Percentiles rank a stretch among this genome's conserved stretches.
Evolutionary conservation across 2,888 invertebrate species (phyloP).

Genomic region (Lymantria monacha): DNA sequence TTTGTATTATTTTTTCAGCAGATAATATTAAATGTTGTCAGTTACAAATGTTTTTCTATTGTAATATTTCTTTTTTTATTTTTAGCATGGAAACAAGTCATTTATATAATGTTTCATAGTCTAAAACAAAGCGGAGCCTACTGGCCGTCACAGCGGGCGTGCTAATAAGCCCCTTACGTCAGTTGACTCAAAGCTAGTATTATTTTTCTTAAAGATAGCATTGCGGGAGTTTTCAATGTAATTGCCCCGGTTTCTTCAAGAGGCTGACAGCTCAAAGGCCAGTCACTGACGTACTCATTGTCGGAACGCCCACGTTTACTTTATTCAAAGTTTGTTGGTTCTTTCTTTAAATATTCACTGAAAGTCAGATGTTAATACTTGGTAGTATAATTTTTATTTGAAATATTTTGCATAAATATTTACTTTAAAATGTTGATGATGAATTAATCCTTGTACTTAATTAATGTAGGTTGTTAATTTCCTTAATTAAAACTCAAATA

Average conservation of each 20-base stretch:
- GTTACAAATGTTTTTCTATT: conserved; percentile 30
- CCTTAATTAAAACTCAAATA: too few species aligned
- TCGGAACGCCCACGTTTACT: conserved; percentile 77
- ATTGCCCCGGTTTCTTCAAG: conserved; percentile 80
- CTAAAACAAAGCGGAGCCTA: conserved; percentile 43
- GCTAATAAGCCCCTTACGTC: conserved; percentile 77
- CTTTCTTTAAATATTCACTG: conserved; percentile 63
- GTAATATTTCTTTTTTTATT: conserved; percentile 34
- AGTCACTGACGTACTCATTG: conserved; percentile 76
- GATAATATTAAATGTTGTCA: conserved; percentile 30
- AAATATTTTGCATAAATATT: conserved; percentile 5
- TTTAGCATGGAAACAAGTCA: conserved; percentile 32
- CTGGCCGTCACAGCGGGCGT: conserved; percentile 53
- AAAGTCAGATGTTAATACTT: conserved; percentile 46
- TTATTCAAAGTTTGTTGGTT: conserved; percentile 72
- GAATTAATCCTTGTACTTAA: too few species aligned
- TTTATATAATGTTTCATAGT: conserved; percentile 32
- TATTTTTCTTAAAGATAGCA: conserved; percentile 77
- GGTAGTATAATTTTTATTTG: conserved; percentile 42
- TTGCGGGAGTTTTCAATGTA: conserved; percentile 78
- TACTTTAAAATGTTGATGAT: too few species aligned
- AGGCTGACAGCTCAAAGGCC: conserved; percentile 79
- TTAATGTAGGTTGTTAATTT: too few species aligned
- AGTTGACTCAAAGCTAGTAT: conserved; percentile 65
- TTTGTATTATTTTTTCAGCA: conserved; percentile 32